Evolutionary conservation across 2,797 vertebrate species (phyloP).

Genomic region (Ctenopoma multispine): DNA sequence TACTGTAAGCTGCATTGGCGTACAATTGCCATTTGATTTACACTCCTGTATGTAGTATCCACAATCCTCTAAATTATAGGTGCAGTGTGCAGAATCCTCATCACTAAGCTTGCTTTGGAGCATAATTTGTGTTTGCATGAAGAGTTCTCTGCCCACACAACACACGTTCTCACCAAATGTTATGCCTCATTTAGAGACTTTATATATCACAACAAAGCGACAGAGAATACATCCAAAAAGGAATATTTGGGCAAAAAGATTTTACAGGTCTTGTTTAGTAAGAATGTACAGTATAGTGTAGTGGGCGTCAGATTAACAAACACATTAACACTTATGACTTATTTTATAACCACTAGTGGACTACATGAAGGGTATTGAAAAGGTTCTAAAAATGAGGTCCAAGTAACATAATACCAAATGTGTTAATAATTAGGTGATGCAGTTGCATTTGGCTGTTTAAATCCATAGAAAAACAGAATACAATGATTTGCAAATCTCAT

Average conservation of each 20-base stretch:
- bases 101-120: conserved; percentile 24
- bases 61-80: conserved; percentile 39
- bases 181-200: conserved; percentile 30
- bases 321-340: conserved; percentile 2
- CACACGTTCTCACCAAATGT: conserved; percentile 38
- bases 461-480: too few relatives aligned
- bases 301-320: conserved; percentile 8
- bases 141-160: conserved; percentile 39
- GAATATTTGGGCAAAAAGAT: not conserved
- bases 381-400: conserved; percentile 14
- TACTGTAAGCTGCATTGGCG: conserved; percentile 9
- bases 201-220: not conserved
- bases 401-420: conserved; percentile 47
- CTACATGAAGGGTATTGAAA: conserved; percentile 24
- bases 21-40: conserved; percentile 48
- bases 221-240: conserved; percentile 1
- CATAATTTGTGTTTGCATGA: conserved; percentile 41
- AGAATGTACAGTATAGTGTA: not conserved
- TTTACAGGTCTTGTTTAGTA: not conserved
- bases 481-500: too few relatives aligned
- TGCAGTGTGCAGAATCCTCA: conserved; percentile 27
- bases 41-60: conserved; percentile 24
- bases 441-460: too few relatives aligned
- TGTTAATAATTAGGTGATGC: conserved; percentile 30
- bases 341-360: conserved; percentile 23